Conservation (phyloP, 2,797 vertebrate genomes). For the Pantherophis vulpinus region DNA sequence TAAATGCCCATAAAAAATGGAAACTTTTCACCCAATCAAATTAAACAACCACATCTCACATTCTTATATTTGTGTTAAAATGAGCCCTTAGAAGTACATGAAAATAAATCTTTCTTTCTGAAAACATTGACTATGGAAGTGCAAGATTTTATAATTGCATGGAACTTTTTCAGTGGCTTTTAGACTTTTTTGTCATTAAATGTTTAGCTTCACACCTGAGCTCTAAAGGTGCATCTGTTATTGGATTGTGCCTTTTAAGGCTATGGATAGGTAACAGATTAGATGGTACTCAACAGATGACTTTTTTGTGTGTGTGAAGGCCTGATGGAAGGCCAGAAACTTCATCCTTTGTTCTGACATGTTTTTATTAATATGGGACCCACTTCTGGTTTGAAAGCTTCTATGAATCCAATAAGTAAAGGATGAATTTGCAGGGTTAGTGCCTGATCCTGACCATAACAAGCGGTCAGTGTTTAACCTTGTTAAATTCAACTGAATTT, state of each 20-base stretch:
- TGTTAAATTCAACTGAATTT: not conserved
- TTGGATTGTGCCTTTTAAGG: not conserved
- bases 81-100: conserved; percentile 4
- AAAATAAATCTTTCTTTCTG: not conserved
- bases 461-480: not conserved
- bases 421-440: not conserved
- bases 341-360: not conserved
- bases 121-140: not conserved
- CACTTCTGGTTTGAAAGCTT: not conserved
- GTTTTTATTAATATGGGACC: not conserved
- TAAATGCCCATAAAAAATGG: conserved; percentile 20
- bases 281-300: not conserved
- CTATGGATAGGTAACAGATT: not conserved
- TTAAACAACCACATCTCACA: conserved; percentile 18
- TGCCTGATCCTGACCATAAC: not conserved
- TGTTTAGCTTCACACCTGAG: not conserved
- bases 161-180: not conserved
- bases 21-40: conserved; percentile 47
- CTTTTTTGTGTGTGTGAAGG: not conserved
- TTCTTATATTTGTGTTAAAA: conserved; percentile 21
- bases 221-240: not conserved
- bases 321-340: not conserved
- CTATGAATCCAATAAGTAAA: not conserved
- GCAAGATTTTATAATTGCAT: not conserved
- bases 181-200: not conserved